Percentiles rank a stretch among this genome's conserved stretches.
Evolutionary conservation across 2,113 vertebrate species (phyloP).

Genomic region (Tragelaphus buxtoni): DNA sequence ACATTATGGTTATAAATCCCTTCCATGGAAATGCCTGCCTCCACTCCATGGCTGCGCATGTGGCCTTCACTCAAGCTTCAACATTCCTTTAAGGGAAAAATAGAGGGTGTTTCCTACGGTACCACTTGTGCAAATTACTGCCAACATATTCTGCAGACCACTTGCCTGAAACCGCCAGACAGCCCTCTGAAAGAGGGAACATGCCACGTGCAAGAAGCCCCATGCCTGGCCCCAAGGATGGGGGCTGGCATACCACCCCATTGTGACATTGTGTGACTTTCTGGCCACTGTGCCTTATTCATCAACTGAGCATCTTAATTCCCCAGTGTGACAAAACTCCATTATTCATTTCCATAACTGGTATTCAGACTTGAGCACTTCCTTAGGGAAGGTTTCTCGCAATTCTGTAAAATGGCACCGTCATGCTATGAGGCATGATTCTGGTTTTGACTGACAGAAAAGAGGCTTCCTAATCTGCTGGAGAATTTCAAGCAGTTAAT

Average conservation of each 20-base stretch:
- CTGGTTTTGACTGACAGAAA: background rate
- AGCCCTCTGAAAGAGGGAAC: background rate
- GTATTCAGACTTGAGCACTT: background rate
- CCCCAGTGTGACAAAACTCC: background rate
- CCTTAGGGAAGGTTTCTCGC: background rate
- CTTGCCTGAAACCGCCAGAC: background rate
- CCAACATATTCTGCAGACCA: background rate
- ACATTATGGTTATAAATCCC: background rate
- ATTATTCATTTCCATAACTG: background rate
- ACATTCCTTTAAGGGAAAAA: background rate
- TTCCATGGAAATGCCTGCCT: background rate
- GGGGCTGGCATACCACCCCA: background rate
- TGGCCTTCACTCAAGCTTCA: background rate
- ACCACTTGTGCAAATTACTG: background rate
- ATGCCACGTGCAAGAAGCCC: background rate
- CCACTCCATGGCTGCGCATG: background rate
- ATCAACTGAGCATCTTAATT: background rate
- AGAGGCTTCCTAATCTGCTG: background rate
- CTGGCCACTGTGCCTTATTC: background rate
- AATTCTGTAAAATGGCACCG: background rate
- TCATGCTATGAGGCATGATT: background rate
- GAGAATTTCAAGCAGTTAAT: constrained; percentile 3
- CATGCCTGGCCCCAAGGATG: background rate
- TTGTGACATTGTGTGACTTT: background rate
- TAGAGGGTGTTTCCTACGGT: background rate